Conservation (phyloP, 2,797 vertebrate species). For the Hapalemur alaotrensis region DNA sequence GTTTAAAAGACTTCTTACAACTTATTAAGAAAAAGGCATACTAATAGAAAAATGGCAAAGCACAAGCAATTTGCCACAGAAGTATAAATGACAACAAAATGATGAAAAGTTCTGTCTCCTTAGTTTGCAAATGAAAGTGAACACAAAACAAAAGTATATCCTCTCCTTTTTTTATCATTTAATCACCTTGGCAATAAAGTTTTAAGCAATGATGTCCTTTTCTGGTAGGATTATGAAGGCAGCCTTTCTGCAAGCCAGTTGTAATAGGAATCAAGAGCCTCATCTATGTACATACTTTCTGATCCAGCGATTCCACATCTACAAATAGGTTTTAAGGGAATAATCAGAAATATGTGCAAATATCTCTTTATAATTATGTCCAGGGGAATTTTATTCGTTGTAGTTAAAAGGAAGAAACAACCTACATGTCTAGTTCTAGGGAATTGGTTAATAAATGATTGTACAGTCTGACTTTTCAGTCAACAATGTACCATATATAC, state of each 20-base stretch:
- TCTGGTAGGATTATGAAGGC: not conserved
- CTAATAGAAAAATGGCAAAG: not conserved
- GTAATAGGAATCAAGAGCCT: not conserved
- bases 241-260: not conserved
- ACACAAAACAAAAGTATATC: not conserved
- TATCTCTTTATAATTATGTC: slow-evolving; percentile 11
- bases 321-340: not conserved
- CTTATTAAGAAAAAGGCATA: not conserved
- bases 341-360: not conserved
- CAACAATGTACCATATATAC: not conserved
- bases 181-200: not conserved
- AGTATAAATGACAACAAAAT: slow-evolving; percentile 10
- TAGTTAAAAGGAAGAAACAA: not conserved
- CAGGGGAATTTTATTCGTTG: not conserved
- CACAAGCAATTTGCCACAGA: not conserved
- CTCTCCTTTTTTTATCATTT: not conserved
- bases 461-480: not conserved
- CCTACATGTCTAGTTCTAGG: not conserved
- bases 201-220: not conserved
- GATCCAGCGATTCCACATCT: not conserved
- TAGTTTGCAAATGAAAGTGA: not conserved
- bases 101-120: not conserved
- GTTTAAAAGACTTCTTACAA: not conserved
- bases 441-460: not conserved
- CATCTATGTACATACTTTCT: not conserved